Conservation (phyloP, 2,797 vertebrate genomes). For the Monodelphis domestica region DNA sequence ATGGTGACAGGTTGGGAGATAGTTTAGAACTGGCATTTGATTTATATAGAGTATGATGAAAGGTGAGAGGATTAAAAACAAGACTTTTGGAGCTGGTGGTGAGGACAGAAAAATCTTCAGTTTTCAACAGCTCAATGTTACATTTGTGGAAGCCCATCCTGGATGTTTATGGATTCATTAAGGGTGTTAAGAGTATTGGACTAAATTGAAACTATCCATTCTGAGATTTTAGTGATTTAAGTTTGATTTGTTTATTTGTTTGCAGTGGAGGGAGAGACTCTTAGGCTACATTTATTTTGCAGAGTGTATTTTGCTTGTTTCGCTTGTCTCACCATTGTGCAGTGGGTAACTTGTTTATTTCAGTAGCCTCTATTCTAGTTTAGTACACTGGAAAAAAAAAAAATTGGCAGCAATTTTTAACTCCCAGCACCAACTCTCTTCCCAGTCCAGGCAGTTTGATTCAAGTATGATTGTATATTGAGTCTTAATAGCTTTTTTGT, state of each 20-base stretch:
- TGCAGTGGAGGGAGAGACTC: background rate
- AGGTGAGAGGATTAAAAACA: background rate
- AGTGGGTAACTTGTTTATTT: background rate
- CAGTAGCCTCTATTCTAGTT: background rate
- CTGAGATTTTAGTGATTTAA: background rate
- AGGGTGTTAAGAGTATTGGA: background rate
- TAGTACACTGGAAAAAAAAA: background rate
- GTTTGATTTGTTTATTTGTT: background rate
- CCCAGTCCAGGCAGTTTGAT: background rate
- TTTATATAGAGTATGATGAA: background rate
- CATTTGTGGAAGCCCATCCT: background rate
- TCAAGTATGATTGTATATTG: background rate
- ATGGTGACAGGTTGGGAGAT: background rate
- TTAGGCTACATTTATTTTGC: background rate
- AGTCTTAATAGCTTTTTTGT: background rate
- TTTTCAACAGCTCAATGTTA: background rate
- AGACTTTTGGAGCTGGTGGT: background rate
- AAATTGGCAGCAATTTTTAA: background rate
- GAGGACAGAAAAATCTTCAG: background rate
- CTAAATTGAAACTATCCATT: background rate
- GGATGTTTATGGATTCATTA: background rate
- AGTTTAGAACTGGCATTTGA: background rate
- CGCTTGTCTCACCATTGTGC: background rate
- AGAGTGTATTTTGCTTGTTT: background rate
- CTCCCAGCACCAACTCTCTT: background rate